phyloP scores from a whole-genome alignment of 2,888 invertebrate species.

The Hydrotaea cyrtoneurina region DNA sequence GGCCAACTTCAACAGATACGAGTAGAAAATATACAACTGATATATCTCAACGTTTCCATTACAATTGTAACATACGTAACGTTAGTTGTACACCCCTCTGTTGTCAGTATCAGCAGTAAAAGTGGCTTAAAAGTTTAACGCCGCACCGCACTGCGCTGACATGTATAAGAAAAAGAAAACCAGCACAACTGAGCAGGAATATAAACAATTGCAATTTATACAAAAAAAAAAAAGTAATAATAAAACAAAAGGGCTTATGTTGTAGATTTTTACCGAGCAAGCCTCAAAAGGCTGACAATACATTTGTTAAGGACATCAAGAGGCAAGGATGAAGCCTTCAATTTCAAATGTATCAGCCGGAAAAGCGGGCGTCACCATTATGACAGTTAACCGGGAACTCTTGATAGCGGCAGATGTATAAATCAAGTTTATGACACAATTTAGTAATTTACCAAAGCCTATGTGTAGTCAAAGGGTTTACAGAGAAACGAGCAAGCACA shows the following conservation, averaged over 20 bases:
- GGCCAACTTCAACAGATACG: no score
- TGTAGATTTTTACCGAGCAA: background rate
- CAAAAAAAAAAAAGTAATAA: slow-evolving; percentile 10
- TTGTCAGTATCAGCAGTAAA: slow-evolving; percentile 4
- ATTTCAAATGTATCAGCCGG: background rate
- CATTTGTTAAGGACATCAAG: background rate
- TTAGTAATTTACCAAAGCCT: background rate
- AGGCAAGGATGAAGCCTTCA: slow-evolving; percentile 4
- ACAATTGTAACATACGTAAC: no score
- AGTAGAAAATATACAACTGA: no score
- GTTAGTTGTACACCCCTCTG: background rate
- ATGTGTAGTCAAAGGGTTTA: background rate
- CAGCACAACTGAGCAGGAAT: background rate
- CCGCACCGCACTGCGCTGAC: background rate
- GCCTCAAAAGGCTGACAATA: slow-evolving; percentile 4
- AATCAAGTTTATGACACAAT: slow-evolving; percentile 34
- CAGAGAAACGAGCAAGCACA: background rate
- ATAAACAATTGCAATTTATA: background rate
- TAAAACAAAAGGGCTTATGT: slow-evolving; percentile 31
- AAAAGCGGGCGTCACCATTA: background rate
- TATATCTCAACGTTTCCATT: no score
- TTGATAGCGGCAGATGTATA: background rate
- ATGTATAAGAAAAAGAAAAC: background rate
- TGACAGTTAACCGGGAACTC: background rate
- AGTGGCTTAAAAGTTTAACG: slow-evolving; percentile 13